Base-by-base conservation (phyloP, 2,797 vertebrate species). In the Cuculus canorus region DNA sequence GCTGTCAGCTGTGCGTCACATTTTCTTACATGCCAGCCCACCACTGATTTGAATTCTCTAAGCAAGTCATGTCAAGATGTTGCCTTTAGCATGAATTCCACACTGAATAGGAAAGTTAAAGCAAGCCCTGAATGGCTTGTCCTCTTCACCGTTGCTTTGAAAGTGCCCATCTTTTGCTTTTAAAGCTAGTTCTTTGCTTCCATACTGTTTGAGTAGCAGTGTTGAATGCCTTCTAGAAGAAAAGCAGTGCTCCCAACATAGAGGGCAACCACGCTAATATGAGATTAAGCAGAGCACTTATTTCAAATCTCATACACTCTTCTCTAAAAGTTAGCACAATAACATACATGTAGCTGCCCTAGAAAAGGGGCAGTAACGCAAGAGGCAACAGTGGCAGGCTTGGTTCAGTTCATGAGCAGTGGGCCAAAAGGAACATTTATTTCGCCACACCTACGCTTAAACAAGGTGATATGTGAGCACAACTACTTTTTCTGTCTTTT, bases 1-100 rank as follows among this genome's bases (percentile, higher is more conserved):
- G 80, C 66, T 92, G 77, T 30, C 0, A 0, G 57, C 35, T 64
- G 13, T 68, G 76, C 0, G 0, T 86, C 80, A 83, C n/a, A 61
- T 72, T 78, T 92, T 90, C 57, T 73, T 69, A 93, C 1, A 6
- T 30, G 53, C 27, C 47, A 82, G 48, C 10, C 33, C 54, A 79
- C 17, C 7, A 3, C 41, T 71, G n/a, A 39, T 92, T 89, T 87
- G 84, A 93, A 94, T 71, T 82, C 57, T 68, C 50, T 50, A 85
- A 73, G 81, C 48, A 87, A 93, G 82, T 64, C 21, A 27, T 7
- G 32, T 89, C 64, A 93, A 82, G 56, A 80, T 13, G 18, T 63
- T 48, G 28, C 25, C 48, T 84, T 87, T 39, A 77, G 48, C 43
- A 70, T 12, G 17, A 92, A 68, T 85, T 92, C 48, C 24, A 24